These are phyloP conservation scores for Hedychridium roseum DNA, from an alignment of 2,888 invertebrate genomes.

Conservation along the genomic window DNA sequence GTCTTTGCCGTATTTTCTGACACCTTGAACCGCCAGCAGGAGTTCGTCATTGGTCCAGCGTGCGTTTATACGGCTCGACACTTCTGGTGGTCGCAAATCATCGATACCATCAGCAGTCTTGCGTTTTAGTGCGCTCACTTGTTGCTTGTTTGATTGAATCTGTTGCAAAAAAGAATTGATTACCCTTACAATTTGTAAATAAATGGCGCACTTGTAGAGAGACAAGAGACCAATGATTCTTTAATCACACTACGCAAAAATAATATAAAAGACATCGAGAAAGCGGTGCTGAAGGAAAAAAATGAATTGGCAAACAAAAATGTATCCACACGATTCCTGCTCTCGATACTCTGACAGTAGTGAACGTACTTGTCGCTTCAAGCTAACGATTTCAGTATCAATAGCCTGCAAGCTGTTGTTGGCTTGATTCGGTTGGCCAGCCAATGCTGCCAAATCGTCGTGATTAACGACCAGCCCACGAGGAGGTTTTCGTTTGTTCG, in stretches of 20 bases:
- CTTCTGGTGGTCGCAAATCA: slow-evolving; percentile 71
- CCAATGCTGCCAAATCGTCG: slow-evolving; percentile 93
- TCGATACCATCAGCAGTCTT: slow-evolving; percentile 74
- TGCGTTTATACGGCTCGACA: slow-evolving; percentile 78
- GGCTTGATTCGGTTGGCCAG: slow-evolving; percentile 76
- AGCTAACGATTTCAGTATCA: slow-evolving; percentile 92
- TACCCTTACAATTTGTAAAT: not conserved
- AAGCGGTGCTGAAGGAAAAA: slow-evolving; percentile 7
- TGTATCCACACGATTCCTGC: slow-evolving; percentile 57
- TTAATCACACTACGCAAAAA: not conserved
- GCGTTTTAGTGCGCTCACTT: slow-evolving; percentile 84
- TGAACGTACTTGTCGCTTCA: slow-evolving; percentile 93
- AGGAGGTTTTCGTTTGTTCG: slow-evolving; percentile 83
- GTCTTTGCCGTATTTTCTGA: slow-evolving; percentile 84
- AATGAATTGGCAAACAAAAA: slow-evolving; percentile 42
- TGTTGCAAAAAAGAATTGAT: slow-evolving; percentile 56
- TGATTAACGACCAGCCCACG: slow-evolving; percentile 98
- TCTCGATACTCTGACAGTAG: not conserved
- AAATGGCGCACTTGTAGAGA: not conserved
- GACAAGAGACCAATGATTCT: not conserved
- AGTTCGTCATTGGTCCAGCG: slow-evolving; percentile 95
- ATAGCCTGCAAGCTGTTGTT: slow-evolving; percentile 84
- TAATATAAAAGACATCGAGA: slow-evolving; percentile 5
- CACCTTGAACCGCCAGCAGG: slow-evolving; percentile 88
- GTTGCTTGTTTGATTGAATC: slow-evolving; percentile 96